These are phyloP conservation scores for Notodonta dromedarius DNA, from an alignment of 2,888 invertebrate species.

Conservation along the genomic window DNA sequence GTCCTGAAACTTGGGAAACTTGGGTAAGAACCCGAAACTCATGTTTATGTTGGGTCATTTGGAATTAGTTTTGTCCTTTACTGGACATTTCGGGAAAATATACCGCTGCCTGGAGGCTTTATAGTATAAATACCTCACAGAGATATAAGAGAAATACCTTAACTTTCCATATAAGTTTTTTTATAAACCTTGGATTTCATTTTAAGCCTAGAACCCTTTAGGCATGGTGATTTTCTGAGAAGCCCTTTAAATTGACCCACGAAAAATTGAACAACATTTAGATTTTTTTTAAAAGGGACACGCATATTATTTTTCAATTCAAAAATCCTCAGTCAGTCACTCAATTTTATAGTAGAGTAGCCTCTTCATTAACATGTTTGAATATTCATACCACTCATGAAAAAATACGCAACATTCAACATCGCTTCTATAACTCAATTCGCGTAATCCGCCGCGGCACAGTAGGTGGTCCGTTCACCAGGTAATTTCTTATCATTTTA, in stretches of 20 bases:
- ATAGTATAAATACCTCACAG: slow-evolving; percentile 6
- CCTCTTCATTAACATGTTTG: background rate
- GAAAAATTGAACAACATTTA: no score
- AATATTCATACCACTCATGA: background rate
- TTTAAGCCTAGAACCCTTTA: background rate
- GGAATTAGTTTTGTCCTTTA: slow-evolving; percentile 19
- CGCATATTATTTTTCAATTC: background rate
- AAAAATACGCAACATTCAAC: background rate
- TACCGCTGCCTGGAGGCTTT: slow-evolving; percentile 13
- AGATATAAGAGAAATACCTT: no score
- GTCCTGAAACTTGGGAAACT: slow-evolving; percentile 25
- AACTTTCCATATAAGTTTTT: background rate
- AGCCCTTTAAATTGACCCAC: background rate
- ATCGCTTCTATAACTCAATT: background rate
- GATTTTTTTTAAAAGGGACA: no score
- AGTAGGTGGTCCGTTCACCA: slow-evolving; percentile 21
- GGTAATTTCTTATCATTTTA: slow-evolving; percentile 36
- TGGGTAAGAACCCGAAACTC: slow-evolving; percentile 14
- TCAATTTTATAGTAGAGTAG: background rate
- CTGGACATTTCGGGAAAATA: slow-evolving; percentile 12
- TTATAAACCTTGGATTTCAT: no score
- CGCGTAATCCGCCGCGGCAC: slow-evolving; percentile 13
- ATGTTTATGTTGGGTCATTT: slow-evolving; percentile 29
- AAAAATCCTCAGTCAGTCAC: background rate
- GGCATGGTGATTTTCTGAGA: background rate